phyloP scores from a whole-genome alignment of 2,113 vertebrate genomes.

The Phaetusa simplex region DNA sequence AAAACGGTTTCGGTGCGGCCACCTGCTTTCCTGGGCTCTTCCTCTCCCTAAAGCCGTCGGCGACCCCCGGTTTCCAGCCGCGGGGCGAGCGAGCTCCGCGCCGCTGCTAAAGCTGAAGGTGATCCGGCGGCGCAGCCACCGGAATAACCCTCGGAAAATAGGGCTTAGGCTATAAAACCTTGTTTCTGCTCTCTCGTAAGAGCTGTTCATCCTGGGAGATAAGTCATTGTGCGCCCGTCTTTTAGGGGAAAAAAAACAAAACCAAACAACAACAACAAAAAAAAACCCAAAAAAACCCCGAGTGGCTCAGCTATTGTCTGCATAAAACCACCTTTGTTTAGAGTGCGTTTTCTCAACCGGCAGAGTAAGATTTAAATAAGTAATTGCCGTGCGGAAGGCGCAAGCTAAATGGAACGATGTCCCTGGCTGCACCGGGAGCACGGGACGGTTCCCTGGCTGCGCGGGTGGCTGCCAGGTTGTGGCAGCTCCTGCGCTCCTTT shows the following conservation, averaged over 20 bases:
- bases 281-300: background rate
- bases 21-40: background rate
- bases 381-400: slow-evolving; percentile 10
- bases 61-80: background rate
- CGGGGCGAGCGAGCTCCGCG: background rate
- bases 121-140: background rate
- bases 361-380: slow-evolving; percentile 54
- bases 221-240: slow-evolving; percentile 34
- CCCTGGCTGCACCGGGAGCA: background rate
- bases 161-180: slow-evolving; percentile 59
- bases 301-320: slow-evolving; percentile 65
- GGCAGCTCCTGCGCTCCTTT: background rate
- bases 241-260: slow-evolving; percentile 24
- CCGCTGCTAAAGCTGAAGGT: slow-evolving; percentile 21
- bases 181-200: slow-evolving; percentile 21
- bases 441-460: background rate
- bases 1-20: slow-evolving; percentile 7
- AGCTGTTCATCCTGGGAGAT: slow-evolving; percentile 35
- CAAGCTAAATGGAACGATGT: background rate
- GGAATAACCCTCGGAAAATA: slow-evolving; percentile 60
- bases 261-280: no score
- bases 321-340: slow-evolving; percentile 48
- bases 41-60: background rate
- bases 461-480: background rate
- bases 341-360: background rate